Percentiles rank a stretch among this genome's conserved stretches.
phyloP scores from a whole-genome alignment of 2,113 vertebrate species.

The Rhegmatorhina hoffmannsi region DNA sequence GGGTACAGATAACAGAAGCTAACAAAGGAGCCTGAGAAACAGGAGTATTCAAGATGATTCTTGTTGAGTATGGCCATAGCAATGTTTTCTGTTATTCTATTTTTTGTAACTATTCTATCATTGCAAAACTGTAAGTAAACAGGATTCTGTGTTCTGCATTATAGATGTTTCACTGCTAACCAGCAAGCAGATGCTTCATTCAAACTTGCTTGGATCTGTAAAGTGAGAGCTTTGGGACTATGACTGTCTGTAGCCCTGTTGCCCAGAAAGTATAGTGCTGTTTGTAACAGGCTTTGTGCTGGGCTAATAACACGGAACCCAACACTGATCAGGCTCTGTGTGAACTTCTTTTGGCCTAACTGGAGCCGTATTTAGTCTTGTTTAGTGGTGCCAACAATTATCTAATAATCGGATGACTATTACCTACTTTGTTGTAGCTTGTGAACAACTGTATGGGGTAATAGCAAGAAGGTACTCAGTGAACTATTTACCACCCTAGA shows the following conservation, averaged over 20 bases:
- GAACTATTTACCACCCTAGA: neutral
- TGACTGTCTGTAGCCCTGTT: fast-evolving
- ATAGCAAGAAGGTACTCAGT: neutral
- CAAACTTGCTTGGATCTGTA: neutral
- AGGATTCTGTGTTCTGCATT: neutral
- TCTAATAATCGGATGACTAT: neutral
- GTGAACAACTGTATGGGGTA: neutral
- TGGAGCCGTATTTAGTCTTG: neutral
- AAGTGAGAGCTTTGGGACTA: neutral
- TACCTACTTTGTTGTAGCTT: neutral
- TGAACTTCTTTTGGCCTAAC: neutral
- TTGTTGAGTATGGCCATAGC: neutral
- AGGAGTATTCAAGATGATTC: neutral
- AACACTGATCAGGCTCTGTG: neutral
- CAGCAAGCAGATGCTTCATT: neutral
- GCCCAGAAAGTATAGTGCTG: fast-evolving
- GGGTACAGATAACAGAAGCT: neutral
- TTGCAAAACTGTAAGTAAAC: neutral
- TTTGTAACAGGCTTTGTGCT: neutral
- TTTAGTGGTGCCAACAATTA: neutral
- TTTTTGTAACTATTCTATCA: neutral
- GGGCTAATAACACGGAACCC: neutral
- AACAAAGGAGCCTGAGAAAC: neutral
- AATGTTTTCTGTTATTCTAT: neutral
- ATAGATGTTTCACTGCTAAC: neutral